phyloP scores from a whole-genome alignment of 2,113 vertebrate species.

The Pollimyrus isidori region DNA sequence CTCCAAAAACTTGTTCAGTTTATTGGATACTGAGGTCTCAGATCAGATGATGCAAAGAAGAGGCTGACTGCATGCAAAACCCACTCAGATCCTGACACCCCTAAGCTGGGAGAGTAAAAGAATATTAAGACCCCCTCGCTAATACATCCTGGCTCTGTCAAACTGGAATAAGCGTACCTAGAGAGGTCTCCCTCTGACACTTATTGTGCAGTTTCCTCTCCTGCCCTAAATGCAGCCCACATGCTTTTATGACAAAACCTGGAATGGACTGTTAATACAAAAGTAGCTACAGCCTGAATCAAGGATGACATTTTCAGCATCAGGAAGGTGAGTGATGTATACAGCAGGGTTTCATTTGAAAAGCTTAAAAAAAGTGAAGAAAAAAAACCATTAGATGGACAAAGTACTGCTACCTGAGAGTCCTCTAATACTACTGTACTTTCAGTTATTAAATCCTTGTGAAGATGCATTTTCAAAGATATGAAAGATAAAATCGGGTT shows the following conservation, averaged over 20 bases:
- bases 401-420: background rate
- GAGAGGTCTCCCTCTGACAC: background rate
- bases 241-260: background rate
- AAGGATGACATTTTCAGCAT: slow-evolving; percentile 34
- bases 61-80: background rate
- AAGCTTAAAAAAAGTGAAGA: background rate
- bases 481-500: background rate
- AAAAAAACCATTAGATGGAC: background rate
- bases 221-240: background rate
- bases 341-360: slow-evolving; percentile 8
- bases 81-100: background rate
- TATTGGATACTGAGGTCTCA: background rate
- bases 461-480: background rate
- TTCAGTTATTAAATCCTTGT: background rate
- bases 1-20: background rate
- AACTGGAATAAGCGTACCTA: background rate
- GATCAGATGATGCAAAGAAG: background rate
- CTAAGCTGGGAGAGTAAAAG: background rate
- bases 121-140: background rate
- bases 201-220: background rate
- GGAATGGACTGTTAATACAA: background rate
- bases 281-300: slow-evolving; percentile 8
- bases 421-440: background rate
- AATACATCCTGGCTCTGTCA: background rate
- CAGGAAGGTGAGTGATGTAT: slow-evolving; percentile 35